Evolutionary conservation across 2,113 vertebrate genomes (phyloP), one percentile per base, ranked within the genome.

Genomic region (Saguinus imperator): DNA sequence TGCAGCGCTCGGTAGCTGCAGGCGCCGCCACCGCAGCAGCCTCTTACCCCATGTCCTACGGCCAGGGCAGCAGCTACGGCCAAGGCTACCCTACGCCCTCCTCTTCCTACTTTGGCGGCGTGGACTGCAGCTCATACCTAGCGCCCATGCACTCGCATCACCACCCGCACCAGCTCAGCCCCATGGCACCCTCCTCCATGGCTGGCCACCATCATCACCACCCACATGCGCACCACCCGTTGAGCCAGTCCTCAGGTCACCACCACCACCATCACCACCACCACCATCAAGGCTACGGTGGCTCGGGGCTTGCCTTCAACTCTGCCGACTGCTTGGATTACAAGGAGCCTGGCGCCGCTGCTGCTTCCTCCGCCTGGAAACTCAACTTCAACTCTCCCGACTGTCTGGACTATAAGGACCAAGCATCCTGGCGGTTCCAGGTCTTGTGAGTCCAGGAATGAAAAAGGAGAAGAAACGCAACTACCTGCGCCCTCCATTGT

Each of bases 371-470:
- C 0, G 99, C 99, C 66, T 99, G 99, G 99, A 99, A 99, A 98
- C 99, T 99, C 99, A 99, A 99, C 99, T 99, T 99, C 98, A 99
- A 99, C 97, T 98, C 99, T 72, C 99, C 99, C 32, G 99, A 99
- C 98, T 99, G 99, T 98, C 99, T 99, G 98, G 99, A 99, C 99
- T 99, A 99, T 99, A 99, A 99, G 98, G 99, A 99, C 98, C 99
- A 99, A 99, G 98, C 99, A 20, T 99, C 99, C 85, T 99, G 99
- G 99, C 99, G 99, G 99, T 99, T 99, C 99, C 99, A 99, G 98
- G 99, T 99, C 98, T 99, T 99, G 99, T 99, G 99, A 99, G 97
- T 95, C 94, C 32, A 79, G 81, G 83, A 93, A 76, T 64, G 50
- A 86, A 82, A 95, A 87, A 96, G 93, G 91, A 98, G 88, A 96